Evolutionary conservation across 2,888 invertebrate genomes (phyloP).

Genomic region (Neoitamus cyanurus): DNA sequence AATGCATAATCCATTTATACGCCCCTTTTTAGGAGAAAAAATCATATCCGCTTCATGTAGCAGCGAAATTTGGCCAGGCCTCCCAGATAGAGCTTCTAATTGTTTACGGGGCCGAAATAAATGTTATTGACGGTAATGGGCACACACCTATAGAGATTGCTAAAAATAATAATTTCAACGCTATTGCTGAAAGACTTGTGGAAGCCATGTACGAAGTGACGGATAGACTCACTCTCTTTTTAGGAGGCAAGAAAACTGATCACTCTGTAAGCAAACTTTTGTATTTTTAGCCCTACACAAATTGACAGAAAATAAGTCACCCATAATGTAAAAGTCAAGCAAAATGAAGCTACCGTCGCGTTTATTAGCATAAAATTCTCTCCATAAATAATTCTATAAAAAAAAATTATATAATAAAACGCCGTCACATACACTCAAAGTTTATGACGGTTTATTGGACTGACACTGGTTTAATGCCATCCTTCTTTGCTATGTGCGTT

Average conservation of each 20-base stretch:
- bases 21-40: conserved; percentile 82
- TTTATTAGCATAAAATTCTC: no score
- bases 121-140: conserved; percentile 80
- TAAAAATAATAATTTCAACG: conserved; percentile 80
- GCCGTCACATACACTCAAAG: no score
- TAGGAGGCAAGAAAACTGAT: conserved; percentile 88
- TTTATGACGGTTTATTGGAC: no score
- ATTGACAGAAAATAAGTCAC: not conserved
- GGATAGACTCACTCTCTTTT: conserved; percentile 89
- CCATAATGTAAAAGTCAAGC: no score
- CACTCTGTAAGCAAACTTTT: conserved; percentile 69
- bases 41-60: conserved; percentile 90
- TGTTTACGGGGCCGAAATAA: conserved; percentile 94
- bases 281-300: not conserved
- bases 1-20: conserved; percentile 50
- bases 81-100: conserved; percentile 91
- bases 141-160: conserved; percentile 79
- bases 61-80: conserved; percentile 91
- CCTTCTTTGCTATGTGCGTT: no score
- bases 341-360: no score
- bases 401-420: no score
- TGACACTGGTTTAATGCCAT: no score
- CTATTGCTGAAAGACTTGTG: conserved; percentile 82
- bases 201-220: conserved; percentile 95
- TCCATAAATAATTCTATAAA: no score